A percentile compares a stretch with the other conserved stretches of the same genome.
Evolutionary conservation across 1,140 invertebrate species (phyloP).

Genomic region (Drosophila nikananu): DNA sequence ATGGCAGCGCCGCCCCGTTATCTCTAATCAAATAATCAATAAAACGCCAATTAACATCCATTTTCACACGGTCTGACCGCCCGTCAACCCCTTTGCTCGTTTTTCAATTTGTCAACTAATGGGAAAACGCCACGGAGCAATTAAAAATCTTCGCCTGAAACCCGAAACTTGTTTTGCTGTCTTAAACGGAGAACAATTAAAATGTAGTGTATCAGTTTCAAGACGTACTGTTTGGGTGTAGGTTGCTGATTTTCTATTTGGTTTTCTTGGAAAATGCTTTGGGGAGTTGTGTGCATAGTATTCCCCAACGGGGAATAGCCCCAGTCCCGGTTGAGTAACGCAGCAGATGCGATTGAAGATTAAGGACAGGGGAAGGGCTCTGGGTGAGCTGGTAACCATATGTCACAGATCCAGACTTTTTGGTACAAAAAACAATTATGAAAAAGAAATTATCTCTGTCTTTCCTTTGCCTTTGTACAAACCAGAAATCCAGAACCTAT

Average conservation of each 20-base stretch:
- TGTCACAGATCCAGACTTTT: constrained; percentile 7
- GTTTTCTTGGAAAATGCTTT: constrained; percentile 45
- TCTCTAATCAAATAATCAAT: constrained; percentile 60
- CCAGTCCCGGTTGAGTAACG: constrained; percentile 28
- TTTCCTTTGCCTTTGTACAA: background rate
- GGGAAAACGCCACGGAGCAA: constrained; percentile 59
- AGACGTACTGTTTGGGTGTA: background rate
- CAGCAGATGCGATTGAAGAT: constrained; percentile 37
- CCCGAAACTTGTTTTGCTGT: constrained; percentile 49
- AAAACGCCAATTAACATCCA: constrained; percentile 63
- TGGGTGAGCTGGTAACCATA: background rate
- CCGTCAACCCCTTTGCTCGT: constrained; percentile 9
- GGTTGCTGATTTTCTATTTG: constrained; percentile 21
- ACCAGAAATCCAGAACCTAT: background rate
- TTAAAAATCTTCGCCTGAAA: constrained; percentile 32
- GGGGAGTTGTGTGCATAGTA: constrained; percentile 1
- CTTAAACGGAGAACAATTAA: constrained; percentile 50
- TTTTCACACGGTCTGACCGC: constrained; percentile 58
- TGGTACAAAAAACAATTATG: background rate
- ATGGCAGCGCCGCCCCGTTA: background rate
- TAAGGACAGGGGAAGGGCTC: background rate
- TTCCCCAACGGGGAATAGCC: constrained; percentile 59
- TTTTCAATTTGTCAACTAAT: constrained; percentile 69
- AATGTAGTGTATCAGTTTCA: constrained; percentile 48
- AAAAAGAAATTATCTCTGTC: background rate